Evolutionary conservation across 2,113 vertebrate genomes (phyloP).

Genomic region (Nyctereutes procyonoides): DNA sequence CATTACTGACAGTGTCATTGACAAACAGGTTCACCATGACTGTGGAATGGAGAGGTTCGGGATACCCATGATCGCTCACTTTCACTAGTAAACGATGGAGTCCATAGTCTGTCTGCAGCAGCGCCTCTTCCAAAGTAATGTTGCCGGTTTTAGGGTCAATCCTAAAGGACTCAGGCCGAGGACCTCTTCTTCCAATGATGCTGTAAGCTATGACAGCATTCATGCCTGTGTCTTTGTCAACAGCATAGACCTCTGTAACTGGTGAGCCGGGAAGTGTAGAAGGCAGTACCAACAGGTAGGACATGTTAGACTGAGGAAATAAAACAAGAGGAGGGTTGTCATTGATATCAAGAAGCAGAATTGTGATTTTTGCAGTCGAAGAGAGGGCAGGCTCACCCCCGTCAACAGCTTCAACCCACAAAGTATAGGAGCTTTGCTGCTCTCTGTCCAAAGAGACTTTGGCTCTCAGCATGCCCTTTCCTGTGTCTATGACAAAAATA

Average conservation of each 20-base stretch:
- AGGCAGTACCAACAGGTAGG: constrained; percentile 96
- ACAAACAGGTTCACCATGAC: constrained; percentile 98
- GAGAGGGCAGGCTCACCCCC: constrained; percentile 96
- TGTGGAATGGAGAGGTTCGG: constrained; percentile 95
- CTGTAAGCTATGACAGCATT: constrained; percentile 99
- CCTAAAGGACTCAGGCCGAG: constrained; percentile 94
- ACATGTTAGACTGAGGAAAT: constrained; percentile 98
- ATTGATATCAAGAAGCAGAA: constrained; percentile 97
- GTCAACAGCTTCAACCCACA: constrained; percentile 96
- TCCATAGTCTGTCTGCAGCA: constrained; percentile 93
- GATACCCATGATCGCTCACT: constrained; percentile 97
- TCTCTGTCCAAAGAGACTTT: constrained; percentile 96
- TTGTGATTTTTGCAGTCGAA: constrained; percentile 95
- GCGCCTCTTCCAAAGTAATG: constrained; percentile 95
- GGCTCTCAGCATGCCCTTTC: constrained; percentile 94
- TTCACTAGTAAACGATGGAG: constrained; percentile 97
- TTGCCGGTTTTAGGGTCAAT: constrained; percentile 98
- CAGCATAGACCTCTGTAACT: constrained; percentile 98
- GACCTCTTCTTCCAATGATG: constrained; percentile 96
- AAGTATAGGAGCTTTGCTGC: constrained; percentile 95
- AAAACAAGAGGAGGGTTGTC: constrained; percentile 98
- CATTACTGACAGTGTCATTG: constrained; percentile 98
- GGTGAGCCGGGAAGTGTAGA: constrained; percentile 97
- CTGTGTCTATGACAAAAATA: constrained; percentile 98
- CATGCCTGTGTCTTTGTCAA: constrained; percentile 99